phyloP scores from a whole-genome alignment of 2,888 invertebrate genomes.

The Patella caerulea region DNA sequence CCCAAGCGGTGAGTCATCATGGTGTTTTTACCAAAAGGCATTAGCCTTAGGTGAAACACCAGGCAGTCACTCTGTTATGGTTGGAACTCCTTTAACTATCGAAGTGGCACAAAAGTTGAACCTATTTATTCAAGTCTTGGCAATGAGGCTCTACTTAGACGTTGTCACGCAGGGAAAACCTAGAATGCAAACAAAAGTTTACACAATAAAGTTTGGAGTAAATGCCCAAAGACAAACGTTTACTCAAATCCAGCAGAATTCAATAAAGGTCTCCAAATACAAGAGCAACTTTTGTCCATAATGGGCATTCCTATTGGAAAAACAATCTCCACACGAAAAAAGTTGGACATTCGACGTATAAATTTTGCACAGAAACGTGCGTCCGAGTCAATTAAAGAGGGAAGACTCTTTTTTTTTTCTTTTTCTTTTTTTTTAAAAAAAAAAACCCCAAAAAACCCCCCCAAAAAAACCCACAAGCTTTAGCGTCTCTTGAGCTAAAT shows the following conservation, averaged over 20 bases:
- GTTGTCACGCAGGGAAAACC: neutral
- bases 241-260: neutral
- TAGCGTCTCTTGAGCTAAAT: neutral
- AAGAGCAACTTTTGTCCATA: neutral
- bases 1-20: slow-evolving; percentile 17
- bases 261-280: neutral
- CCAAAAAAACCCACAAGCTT: neutral
- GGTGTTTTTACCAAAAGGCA: slow-evolving; percentile 17
- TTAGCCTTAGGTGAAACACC: neutral
- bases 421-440: too few relatives aligned
- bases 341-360: too few relatives aligned
- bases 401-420: too few relatives aligned
- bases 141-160: neutral
- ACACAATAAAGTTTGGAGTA: slow-evolving; percentile 1
- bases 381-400: neutral
- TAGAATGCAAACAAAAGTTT: slow-evolving; percentile 12
- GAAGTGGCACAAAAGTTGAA: neutral
- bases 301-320: neutral
- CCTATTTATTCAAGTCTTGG: slow-evolving; percentile 9
- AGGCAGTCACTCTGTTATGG: neutral
- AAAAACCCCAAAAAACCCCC: too few relatives aligned
- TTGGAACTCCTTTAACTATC: neutral
- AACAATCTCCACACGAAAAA: neutral
- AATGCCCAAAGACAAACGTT: slow-evolving; percentile 15
- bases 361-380: neutral